These are phyloP conservation scores for Brachionus plicatilis DNA, from an alignment of 1,140 invertebrate species.

Conservation along the genomic window DNA sequence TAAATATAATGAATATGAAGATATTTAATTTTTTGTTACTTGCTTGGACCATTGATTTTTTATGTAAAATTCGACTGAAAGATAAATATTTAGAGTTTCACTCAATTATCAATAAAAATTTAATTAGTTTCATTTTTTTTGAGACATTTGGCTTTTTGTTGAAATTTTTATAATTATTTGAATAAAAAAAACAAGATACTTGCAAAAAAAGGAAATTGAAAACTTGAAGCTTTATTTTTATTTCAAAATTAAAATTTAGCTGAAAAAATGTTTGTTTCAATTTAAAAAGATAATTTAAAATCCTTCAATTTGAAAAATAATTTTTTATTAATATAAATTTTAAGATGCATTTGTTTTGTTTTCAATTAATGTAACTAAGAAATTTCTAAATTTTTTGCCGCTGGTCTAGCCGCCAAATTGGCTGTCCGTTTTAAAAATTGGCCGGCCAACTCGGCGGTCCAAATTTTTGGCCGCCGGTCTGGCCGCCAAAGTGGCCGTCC, in stretches of 20 bases:
- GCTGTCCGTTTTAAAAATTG: too few relatives aligned
- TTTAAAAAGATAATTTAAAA: too few relatives aligned
- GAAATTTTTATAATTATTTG: not conserved
- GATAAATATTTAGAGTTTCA: not conserved
- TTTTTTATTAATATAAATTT: too few relatives aligned
- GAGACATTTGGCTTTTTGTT: not conserved
- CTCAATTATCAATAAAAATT: not conserved
- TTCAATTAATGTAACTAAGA: too few relatives aligned
- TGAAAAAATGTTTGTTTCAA: too few relatives aligned
- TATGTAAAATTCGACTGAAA: not conserved
- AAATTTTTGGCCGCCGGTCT: too few relatives aligned
- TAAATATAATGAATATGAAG: slow-evolving; percentile 31
- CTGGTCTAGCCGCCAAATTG: too few relatives aligned
- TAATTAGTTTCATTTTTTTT: not conserved
- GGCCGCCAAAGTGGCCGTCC: too few relatives aligned
- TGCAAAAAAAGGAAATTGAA: not conserved
- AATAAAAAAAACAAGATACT: not conserved
- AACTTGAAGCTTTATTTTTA: not conserved
- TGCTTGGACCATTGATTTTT: not conserved
- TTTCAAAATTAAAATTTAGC: not conserved
- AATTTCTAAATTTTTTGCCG: too few relatives aligned
- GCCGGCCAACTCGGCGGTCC: too few relatives aligned
- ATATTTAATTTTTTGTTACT: not conserved
- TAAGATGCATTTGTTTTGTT: too few relatives aligned
- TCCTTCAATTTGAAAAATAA: too few relatives aligned